These are phyloP conservation scores for Gopherus evgoodei DNA, from an alignment of 2,113 vertebrate species.

Conservation along the genomic window DNA sequence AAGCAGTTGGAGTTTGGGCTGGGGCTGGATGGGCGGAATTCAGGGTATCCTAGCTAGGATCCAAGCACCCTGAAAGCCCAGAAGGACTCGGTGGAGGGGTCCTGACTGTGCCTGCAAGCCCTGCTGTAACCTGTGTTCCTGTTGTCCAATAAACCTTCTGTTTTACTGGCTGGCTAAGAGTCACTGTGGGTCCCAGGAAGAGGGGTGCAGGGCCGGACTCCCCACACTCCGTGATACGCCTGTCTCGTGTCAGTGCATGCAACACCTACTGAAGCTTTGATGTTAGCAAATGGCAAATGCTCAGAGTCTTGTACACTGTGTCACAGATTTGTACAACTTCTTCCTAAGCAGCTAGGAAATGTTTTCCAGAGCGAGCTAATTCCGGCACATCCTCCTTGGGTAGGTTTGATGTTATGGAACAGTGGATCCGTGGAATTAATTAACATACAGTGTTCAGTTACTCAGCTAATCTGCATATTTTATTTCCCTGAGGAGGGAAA, in stretches of 20 bases:
- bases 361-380: conserved; percentile 56
- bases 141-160: too few species aligned
- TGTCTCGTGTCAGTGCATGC: not conserved
- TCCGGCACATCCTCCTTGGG: conserved; percentile 34
- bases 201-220: too few species aligned
- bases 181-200: too few species aligned
- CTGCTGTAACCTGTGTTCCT: too few species aligned
- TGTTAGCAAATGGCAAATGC: not conserved
- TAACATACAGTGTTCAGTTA: conserved; percentile 52
- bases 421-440: conserved; percentile 59
- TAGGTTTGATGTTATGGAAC: conserved; percentile 67
- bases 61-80: too few species aligned
- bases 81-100: too few species aligned
- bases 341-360: not conserved
- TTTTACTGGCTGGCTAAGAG: too few species aligned
- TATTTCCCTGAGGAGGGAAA: not conserved
- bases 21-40: too few species aligned
- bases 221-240: not conserved
- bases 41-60: too few species aligned
- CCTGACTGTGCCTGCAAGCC: too few species aligned
- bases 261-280: not conserved
- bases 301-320: not conserved
- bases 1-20: too few species aligned
- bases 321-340: conserved; percentile 27
- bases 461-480: conserved; percentile 57